Evolutionary conservation across 2,888 invertebrate species (phyloP).

Genomic region (Hyalella azteca): DNA sequence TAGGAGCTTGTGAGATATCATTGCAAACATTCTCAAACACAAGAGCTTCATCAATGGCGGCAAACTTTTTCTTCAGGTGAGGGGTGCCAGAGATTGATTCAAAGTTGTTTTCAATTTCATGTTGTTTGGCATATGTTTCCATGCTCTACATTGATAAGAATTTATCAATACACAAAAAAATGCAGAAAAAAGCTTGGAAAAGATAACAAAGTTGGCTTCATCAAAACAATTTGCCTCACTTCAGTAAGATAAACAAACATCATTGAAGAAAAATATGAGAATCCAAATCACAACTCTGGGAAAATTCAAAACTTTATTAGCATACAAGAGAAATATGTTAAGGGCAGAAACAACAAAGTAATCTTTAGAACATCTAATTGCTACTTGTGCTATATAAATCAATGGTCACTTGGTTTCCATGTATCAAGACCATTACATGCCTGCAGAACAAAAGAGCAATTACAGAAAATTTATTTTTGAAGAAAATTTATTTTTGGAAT

Average conservation of each 20-base stretch:
- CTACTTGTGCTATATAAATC: too few relatives aligned
- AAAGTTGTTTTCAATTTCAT: not conserved
- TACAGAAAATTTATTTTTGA: too few relatives aligned
- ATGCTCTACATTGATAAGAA: not conserved
- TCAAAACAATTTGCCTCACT: too few relatives aligned
- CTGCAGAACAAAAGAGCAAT: too few relatives aligned
- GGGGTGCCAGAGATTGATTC: not conserved
- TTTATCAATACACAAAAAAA: not conserved
- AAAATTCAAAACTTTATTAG: not conserved
- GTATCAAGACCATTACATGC: too few relatives aligned
- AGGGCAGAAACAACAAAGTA: too few relatives aligned
- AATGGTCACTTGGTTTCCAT: too few relatives aligned
- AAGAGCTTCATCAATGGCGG: not conserved
- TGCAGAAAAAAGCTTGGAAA: not conserved
- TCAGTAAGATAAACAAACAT: not conserved
- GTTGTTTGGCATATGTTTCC: not conserved
- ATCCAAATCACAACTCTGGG: slow-evolving; percentile 14
- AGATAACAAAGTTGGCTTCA: not conserved
- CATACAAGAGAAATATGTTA: too few relatives aligned
- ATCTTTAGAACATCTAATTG: too few relatives aligned
- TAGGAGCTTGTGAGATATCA: not conserved
- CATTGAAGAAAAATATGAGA: not conserved
- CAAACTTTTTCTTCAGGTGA: not conserved
- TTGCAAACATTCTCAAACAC: not conserved
- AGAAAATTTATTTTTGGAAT: too few relatives aligned